These are phyloP conservation scores for Salvelinus alpinus DNA, from an alignment of 2,113 vertebrate species.

Conservation along the genomic window DNA sequence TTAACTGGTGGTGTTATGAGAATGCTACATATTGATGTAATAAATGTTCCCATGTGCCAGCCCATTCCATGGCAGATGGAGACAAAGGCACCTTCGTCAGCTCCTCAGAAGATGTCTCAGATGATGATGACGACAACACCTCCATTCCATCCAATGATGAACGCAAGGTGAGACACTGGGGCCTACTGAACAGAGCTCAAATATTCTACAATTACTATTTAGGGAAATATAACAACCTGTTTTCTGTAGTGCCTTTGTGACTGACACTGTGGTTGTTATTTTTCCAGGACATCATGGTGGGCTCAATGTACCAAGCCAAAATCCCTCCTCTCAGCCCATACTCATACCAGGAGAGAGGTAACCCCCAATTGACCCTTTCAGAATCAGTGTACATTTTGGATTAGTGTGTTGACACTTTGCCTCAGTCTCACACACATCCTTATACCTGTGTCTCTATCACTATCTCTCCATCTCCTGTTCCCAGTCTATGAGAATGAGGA, in stretches of 20 bases:
- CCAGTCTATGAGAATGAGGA: slow-evolving; percentile 86
- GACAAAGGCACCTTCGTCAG: slow-evolving; percentile 76
- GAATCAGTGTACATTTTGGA: not conserved
- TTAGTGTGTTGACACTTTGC: too few species aligned
- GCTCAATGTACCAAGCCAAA: slow-evolving; percentile 88
- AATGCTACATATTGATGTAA: too few species aligned
- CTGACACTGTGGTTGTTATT: not conserved
- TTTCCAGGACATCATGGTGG: slow-evolving; percentile 92
- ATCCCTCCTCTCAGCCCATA: slow-evolving; percentile 79
- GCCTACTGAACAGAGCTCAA: not conserved
- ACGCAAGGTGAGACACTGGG: slow-evolving; percentile 81
- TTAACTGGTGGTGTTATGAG: too few species aligned
- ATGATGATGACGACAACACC: slow-evolving; percentile 72
- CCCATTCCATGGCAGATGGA: slow-evolving; percentile 63
- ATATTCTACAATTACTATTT: not conserved
- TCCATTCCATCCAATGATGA: slow-evolving; percentile 84
- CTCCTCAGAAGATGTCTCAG: slow-evolving; percentile 81
- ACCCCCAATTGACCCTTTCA: slow-evolving; percentile 25
- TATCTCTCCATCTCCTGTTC: slow-evolving; percentile 39
- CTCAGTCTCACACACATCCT: not conserved
- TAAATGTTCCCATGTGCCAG: slow-evolving; percentile 19
- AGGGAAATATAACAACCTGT: not conserved
- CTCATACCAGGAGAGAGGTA: slow-evolving; percentile 81
- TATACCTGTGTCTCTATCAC: not conserved
- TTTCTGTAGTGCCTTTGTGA: not conserved